Conservation (phyloP, 2,797 vertebrate species). For the Lithobates sylvaticus region DNA sequence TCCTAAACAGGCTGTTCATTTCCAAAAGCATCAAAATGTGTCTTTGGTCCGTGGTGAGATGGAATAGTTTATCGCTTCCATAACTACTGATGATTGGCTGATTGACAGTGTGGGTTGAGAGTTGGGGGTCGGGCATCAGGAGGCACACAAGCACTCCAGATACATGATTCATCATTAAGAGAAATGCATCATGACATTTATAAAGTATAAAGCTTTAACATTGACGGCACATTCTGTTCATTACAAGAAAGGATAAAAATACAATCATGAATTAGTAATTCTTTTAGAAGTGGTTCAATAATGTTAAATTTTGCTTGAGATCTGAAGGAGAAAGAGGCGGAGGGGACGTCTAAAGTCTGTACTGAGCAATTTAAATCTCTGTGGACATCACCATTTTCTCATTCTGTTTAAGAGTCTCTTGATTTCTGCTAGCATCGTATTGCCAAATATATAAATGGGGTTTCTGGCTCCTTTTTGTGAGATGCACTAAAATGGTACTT, state of each 20-base stretch:
- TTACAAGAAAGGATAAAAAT: not conserved
- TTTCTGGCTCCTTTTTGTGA: constrained; percentile 25
- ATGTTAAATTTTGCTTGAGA: not conserved
- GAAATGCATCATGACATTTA: not conserved
- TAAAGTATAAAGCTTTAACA: not conserved
- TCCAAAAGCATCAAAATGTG: no score
- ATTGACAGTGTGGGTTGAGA: no score
- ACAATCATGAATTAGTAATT: not conserved
- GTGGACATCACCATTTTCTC: constrained; percentile 14
- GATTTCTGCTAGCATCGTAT: not conserved
- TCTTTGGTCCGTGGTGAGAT: no score
- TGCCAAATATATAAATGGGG: constrained; percentile 33
- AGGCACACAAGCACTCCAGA: no score
- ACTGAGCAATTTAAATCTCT: constrained; percentile 12
- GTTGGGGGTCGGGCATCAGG: no score
- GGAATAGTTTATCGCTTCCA: no score
- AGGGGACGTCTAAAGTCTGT: not conserved
- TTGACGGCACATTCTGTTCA: not conserved
- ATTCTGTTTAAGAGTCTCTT: constrained; percentile 35
- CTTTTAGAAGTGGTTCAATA: not conserved
- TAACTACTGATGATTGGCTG: no score
- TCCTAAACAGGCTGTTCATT: no score
- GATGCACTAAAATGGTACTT: constrained; percentile 12
- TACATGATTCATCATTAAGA: not conserved
- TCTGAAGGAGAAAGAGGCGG: not conserved